phyloP scores from a whole-genome alignment of 2,888 invertebrate species.

The Plagodis dolabraria region DNA sequence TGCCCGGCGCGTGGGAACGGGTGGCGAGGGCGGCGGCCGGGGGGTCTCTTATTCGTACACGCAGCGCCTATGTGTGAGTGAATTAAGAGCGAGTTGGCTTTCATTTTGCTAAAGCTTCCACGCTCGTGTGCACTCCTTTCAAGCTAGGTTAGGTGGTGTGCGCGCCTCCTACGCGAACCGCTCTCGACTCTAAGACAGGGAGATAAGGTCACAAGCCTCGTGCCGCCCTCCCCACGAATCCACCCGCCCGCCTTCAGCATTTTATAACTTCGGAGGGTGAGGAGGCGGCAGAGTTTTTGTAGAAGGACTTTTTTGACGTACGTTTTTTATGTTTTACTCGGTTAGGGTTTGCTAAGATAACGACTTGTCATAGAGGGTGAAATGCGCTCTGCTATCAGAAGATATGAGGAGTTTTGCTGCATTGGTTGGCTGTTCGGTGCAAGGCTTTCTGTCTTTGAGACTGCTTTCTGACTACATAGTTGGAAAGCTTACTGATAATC shows the following conservation, averaged over 20 bases:
- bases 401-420: slow-evolving; percentile 52
- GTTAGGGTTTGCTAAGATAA: slow-evolving; percentile 83
- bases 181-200: slow-evolving; percentile 67
- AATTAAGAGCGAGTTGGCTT: slow-evolving; percentile 85
- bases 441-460: too few relatives aligned
- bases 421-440: slow-evolving; percentile 4
- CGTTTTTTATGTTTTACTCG: slow-evolving; percentile 84
- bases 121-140: slow-evolving; percentile 83
- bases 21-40: slow-evolving; percentile 44
- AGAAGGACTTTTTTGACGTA: slow-evolving; percentile 84
- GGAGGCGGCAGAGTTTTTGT: slow-evolving; percentile 79
- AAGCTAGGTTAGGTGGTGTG: slow-evolving; percentile 67
- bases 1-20: slow-evolving; percentile 64
- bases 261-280: slow-evolving; percentile 81
- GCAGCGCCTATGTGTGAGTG: slow-evolving; percentile 75
- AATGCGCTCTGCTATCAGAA: slow-evolving; percentile 61
- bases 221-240: slow-evolving; percentile 33
- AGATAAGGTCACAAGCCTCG: slow-evolving; percentile 64
- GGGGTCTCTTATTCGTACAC: slow-evolving; percentile 71
- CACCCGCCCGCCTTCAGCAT: slow-evolving; percentile 69
- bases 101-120: slow-evolving; percentile 84
- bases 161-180: slow-evolving; percentile 55
- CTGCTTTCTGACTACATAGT: too few relatives aligned
- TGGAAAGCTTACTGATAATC: neutral
- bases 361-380: slow-evolving; percentile 76